Conservation (phyloP, 2,113 vertebrate genomes). For the Columba janthina region DNA sequence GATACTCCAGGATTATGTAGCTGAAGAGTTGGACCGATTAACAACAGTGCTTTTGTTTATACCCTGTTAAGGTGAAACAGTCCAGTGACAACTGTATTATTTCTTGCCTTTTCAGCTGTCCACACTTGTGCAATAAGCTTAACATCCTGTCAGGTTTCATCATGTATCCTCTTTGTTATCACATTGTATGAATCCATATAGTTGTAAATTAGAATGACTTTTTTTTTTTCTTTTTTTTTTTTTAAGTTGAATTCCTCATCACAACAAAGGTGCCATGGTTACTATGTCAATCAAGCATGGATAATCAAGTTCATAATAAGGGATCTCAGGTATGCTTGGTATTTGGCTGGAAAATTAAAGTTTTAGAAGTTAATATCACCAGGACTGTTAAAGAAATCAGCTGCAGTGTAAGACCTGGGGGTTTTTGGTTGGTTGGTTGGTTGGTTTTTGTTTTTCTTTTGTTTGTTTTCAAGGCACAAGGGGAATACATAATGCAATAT, state of each 20-base stretch:
- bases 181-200: constrained; percentile 15
- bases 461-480: neutral
- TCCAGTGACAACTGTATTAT: constrained; percentile 69
- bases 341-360: constrained; percentile 53
- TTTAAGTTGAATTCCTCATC: constrained; percentile 13
- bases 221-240: neutral
- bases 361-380: constrained; percentile 35
- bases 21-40: constrained; percentile 36
- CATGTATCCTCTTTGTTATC: constrained; percentile 58
- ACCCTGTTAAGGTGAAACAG: constrained; percentile 33
- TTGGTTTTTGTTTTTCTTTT: too few relatives aligned
- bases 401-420: neutral
- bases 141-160: constrained; percentile 66
- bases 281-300: constrained; percentile 13
- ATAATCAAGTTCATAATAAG: constrained; percentile 22
- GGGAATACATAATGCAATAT: neutral
- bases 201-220: constrained; percentile 52
- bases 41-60: constrained; percentile 64
- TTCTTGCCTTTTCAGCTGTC: constrained; percentile 73
- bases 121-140: constrained; percentile 61
- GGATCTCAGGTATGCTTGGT: constrained; percentile 55
- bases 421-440: neutral
- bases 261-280: constrained; percentile 7
- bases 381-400: constrained; percentile 10
- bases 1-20: constrained; percentile 57